Evolutionary conservation across 2,888 invertebrate species (phyloP), one percentile per base, ranked within the genome.

Genomic region (Euzetes globulus): DNA sequence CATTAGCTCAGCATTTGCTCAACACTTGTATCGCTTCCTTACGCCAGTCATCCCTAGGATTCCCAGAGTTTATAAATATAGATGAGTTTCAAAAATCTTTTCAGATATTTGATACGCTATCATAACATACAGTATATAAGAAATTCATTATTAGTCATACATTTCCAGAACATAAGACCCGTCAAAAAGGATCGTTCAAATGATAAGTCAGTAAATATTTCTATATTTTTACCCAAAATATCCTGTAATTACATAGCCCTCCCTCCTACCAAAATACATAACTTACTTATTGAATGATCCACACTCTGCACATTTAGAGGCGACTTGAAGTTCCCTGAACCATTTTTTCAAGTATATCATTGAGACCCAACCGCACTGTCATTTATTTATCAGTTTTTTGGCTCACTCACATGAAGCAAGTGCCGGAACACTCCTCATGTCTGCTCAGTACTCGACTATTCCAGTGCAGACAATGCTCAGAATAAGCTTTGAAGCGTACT

Each of bases 61-160:
- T 58, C 58, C 58, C 58, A 58, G 25, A 27, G 27, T 27, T 58
- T 29, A 9, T n/a, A 29, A 58, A 58, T 58, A 58, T 58, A 58
- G 19, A 27, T 58, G 27, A 29, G 58, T 58, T 58, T 25, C 19
- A 68, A 13, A 68, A 68, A 41, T 6, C 9, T 68, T 41, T 68
- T 41, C 70, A 70, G 70, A 45, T 41, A 70, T 70, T 47, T 70
- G 70, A 70, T 70, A 70, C 45, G 47, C 15, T 70, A 70, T 70
- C 70, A 70, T 19, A 47, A 41, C 65, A 65, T 65, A 37, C 37
- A 7, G 33, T 65, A 13, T 41, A 41, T 37, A 65, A 65, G 41
- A 65, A 65, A 65, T 65, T 65, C 41, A 65, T 65, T 65, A 65
- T 41, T 65, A 33, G 65, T 65, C 65, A 27, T 65, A 65, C 29